Base-by-base conservation (phyloP, 1,140 invertebrate species). In the Platyscapa corneri region DNA sequence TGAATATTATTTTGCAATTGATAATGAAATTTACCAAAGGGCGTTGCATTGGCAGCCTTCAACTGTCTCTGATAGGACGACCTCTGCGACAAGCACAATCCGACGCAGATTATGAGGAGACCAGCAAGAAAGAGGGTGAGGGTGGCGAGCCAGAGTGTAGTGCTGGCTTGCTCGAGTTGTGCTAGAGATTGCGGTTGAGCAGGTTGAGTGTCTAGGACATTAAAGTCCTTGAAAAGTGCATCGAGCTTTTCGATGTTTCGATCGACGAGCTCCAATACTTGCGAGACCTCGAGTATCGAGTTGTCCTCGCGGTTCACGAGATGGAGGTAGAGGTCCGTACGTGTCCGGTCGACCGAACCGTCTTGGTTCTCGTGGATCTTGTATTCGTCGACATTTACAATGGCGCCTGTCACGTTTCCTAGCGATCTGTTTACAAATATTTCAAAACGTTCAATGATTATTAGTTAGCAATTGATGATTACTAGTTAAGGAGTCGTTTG, bases 331-430 rank as follows among this genome's bases (percentile, higher is more conserved):
- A 99, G 93, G 93, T 99, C 98, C 2, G 98, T 99, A 90, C 98
- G 97, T 3, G 98, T 99, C 89, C 97, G 96, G 92, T 99, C 98
- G 1, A 99, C 97, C 0, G 97, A 96, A 14, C 98, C 98, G 89
- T 98, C 97, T 88, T 96, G 95, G 90, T 98, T 98, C 90, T 98
- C 97, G 91, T 99, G 98, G 53, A 98, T 97, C 90, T 97, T 96
- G 87, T 98, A 97, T 89, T 98, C 97, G 90, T 99, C 98, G 3
- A 99, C 96, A 90, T 99, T 99, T 5, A 99, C 98, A 86, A 98
- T 97, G 0, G 97, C 96, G 34, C 96, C 96, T 0, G 98, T 98
- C 0, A 98, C 97, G 89, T 97, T 97, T 2, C 96, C 95, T 37
- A 98, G 92, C 70, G 95, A 95, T 87, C 97, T 97, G 23, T 49